phyloP scores from a whole-genome alignment of 2,888 invertebrate species.

The Idaea dimidiata region DNA sequence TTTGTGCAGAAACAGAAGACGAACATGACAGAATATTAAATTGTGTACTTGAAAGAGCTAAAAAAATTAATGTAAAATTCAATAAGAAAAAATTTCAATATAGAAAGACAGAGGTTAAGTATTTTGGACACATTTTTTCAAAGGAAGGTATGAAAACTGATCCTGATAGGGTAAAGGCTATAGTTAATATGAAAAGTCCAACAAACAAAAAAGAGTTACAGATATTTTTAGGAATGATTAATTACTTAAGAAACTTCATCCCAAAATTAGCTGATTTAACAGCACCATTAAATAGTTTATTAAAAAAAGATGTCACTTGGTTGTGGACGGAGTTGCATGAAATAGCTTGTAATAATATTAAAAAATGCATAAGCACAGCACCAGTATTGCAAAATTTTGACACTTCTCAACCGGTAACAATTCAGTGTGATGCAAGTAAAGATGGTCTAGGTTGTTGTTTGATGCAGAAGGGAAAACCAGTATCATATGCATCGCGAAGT shows the following conservation, averaged over 20 bases:
- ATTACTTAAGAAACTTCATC: conserved; percentile 23
- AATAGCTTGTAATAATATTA: conserved; percentile 10
- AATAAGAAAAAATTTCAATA: conserved; percentile 23
- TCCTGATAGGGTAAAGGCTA: conserved; percentile 21
- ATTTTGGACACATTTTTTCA: conserved; percentile 27
- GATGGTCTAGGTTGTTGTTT: conserved; percentile 28
- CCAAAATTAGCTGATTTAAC: conserved; percentile 18
- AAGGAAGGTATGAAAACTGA: conserved; percentile 24
- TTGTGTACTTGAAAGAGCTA: conserved; percentile 18
- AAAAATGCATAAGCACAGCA: conserved; percentile 10
- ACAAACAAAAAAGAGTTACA: conserved; percentile 20
- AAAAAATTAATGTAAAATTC: conserved; percentile 25
- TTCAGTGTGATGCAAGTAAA: conserved; percentile 29
- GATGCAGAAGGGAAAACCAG: conserved; percentile 26
- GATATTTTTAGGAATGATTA: conserved; percentile 23
- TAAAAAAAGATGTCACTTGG: conserved; percentile 22
- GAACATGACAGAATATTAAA: conserved; percentile 25
- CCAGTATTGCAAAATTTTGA: conserved; percentile 21
- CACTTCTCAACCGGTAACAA: conserved; percentile 12
- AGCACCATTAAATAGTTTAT: conserved; percentile 11
- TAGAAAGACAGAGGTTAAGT: conserved; percentile 21
- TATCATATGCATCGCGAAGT: conserved; percentile 24
- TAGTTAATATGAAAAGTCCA: conserved; percentile 22
- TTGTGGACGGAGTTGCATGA: conserved; percentile 12
- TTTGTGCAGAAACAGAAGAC: conserved; percentile 18